Conservation (phyloP, 92 coral and sea anemone genomes). For the Epizoanthus fatuus region DNA sequence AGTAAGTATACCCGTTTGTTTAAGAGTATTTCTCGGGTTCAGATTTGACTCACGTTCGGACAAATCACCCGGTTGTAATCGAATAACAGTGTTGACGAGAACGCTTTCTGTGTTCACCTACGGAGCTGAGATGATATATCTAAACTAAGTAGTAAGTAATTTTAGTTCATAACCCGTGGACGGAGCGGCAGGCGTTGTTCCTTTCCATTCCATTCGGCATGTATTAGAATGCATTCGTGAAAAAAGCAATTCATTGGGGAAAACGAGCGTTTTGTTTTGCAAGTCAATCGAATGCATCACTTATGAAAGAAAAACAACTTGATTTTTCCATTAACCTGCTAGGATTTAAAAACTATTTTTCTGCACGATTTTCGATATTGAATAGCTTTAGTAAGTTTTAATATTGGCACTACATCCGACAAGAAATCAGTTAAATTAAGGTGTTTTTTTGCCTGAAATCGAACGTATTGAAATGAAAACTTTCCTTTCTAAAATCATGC, state of each 20-base stretch:
- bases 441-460: constrained; percentile 1
- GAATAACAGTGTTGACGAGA: constrained; percentile 25
- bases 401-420: constrained; percentile 2
- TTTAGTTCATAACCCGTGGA: not conserved
- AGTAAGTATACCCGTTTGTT: not conserved
- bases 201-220: not conserved
- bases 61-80: constrained; percentile 1
- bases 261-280: constrained; percentile 44
- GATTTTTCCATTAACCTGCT: constrained; percentile 20
- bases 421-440: constrained; percentile 11
- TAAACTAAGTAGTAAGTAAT: not conserved
- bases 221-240: constrained; percentile 5
- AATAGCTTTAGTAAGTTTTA: not conserved
- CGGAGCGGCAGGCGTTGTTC: not conserved
- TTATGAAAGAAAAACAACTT: constrained; percentile 36
- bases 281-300: not conserved
- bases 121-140: constrained; percentile 2
- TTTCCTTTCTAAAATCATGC: constrained; percentile 30
- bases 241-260: constrained; percentile 35
- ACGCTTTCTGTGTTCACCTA: not conserved
- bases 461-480: constrained; percentile 16
- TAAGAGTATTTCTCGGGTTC: not conserved
- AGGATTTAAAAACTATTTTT: not conserved
- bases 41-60: not conserved
- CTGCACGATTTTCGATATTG: not conserved